phyloP scores from a whole-genome alignment of 2,113 vertebrate species.

The Dromaius novaehollandiae region DNA sequence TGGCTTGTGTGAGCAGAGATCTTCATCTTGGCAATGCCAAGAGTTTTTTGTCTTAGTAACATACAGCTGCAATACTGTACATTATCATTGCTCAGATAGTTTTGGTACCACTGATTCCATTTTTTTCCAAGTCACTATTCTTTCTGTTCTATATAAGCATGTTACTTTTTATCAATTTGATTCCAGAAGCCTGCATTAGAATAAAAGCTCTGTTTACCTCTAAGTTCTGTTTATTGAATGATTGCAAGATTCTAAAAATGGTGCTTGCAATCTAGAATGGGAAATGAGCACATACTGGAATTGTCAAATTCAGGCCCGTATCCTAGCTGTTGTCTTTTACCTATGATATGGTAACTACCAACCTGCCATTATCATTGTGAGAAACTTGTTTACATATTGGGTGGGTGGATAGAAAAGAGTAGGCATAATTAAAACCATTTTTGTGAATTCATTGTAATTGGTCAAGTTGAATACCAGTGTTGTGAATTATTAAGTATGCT shows the following conservation, averaged over 20 bases:
- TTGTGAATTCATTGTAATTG: slow-evolving; percentile 55
- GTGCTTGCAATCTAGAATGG: background rate
- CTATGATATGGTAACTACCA: background rate
- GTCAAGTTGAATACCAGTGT: slow-evolving; percentile 22
- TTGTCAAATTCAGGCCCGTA: slow-evolving; percentile 30
- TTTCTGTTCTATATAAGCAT: slow-evolving; percentile 51
- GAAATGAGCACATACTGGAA: background rate
- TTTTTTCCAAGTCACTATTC: background rate
- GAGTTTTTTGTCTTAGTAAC: slow-evolving; percentile 46
- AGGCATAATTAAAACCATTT: slow-evolving; percentile 22
- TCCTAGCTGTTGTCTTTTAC: slow-evolving; percentile 28
- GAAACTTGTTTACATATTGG: slow-evolving; percentile 36
- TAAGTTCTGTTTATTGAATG: slow-evolving; percentile 3
- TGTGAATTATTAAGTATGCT: slow-evolving; percentile 52
- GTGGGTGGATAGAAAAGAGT: slow-evolving; percentile 18
- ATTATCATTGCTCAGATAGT: background rate
- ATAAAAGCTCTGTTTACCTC: slow-evolving; percentile 29
- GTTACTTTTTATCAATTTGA: slow-evolving; percentile 27
- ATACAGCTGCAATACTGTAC: slow-evolving; percentile 31
- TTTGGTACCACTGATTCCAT: background rate
- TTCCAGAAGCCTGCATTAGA: slow-evolving; percentile 15
- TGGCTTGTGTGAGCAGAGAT: slow-evolving; percentile 36
- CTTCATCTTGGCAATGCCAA: slow-evolving; percentile 42
- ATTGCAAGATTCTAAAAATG: background rate
- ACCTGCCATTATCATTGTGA: slow-evolving; percentile 49